Evolutionary conservation across 2,888 invertebrate species (phyloP).

Genomic region (Eurois occulta): DNA sequence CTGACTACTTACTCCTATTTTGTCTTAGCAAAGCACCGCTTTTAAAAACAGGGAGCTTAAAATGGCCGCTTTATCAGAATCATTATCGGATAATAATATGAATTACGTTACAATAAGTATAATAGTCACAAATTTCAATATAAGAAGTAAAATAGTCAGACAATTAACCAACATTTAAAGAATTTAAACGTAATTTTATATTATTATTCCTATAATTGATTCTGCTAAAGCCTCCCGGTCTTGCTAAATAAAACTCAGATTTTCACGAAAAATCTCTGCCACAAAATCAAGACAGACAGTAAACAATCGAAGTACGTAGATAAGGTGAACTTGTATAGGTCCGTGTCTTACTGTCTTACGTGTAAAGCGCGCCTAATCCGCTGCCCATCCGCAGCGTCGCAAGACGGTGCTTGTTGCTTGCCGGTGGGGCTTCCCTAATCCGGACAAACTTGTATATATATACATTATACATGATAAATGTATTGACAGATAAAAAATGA

Average conservation of each 20-base stretch:
- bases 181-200: no score
- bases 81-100: no score
- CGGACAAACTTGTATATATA: constrained; percentile 38
- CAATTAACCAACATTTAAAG: no score
- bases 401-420: constrained; percentile 87
- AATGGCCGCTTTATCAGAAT: no score
- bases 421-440: constrained; percentile 79
- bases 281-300: constrained; percentile 31
- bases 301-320: constrained; percentile 40
- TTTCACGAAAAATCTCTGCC: not conserved
- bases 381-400: constrained; percentile 75
- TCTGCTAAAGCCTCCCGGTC: no score
- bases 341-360: constrained; percentile 70
- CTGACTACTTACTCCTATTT: not conserved
- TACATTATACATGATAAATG: constrained; percentile 23
- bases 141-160: no score
- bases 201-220: no score
- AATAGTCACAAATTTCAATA: no score
- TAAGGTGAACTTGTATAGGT: constrained; percentile 48
- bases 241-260: not conserved
- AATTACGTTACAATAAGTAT: no score
- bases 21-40: no score
- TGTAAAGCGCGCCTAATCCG: constrained; percentile 85
- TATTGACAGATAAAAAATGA: not conserved
- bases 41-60: no score